Percentiles rank a stretch among this genome's conserved stretches.
phyloP scores from a whole-genome alignment of 2,113 vertebrate genomes.

The Tachycineta bicolor region DNA sequence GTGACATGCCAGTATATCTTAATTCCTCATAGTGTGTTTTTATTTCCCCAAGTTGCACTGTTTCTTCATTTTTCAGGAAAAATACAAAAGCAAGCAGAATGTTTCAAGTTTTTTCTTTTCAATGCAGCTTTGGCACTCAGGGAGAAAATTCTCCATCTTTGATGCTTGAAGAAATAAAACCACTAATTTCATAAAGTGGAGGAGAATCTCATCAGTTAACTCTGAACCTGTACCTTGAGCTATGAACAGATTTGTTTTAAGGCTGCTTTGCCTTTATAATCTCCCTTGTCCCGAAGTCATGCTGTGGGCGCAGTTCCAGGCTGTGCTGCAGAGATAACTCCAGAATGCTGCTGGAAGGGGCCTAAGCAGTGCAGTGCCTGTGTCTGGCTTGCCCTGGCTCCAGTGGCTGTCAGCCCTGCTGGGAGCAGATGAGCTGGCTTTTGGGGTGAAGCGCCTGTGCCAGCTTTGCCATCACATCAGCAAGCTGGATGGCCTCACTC shows the following conservation, averaged over 20 bases:
- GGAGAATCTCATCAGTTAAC: not conserved
- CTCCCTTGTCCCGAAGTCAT: not conserved
- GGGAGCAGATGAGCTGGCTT: not conserved
- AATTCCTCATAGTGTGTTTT: not conserved
- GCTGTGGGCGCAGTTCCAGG: not conserved
- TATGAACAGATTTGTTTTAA: not conserved
- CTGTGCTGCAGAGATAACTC: not conserved
- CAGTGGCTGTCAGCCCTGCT: not conserved
- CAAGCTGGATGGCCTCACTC: not conserved
- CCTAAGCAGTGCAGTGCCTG: not conserved
- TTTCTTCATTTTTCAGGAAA: not conserved
- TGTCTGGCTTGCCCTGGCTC: not conserved
- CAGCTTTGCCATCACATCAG: not conserved
- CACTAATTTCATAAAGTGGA: rapidly evolving
- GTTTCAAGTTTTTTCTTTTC: not conserved
- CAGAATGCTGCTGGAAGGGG: not conserved
- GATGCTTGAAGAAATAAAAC: not conserved
- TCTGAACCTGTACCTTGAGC: not conserved
- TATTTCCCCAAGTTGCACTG: not conserved
- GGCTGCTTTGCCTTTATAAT: not conserved
- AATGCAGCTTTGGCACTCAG: not conserved
- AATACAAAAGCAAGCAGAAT: not conserved
- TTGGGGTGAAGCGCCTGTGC: not conserved
- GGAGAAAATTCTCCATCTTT: not conserved
- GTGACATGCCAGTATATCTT: not conserved